Evolutionary conservation across 2,797 vertebrate genomes (phyloP).

Genomic region (Protosalanx chinensis): DNA sequence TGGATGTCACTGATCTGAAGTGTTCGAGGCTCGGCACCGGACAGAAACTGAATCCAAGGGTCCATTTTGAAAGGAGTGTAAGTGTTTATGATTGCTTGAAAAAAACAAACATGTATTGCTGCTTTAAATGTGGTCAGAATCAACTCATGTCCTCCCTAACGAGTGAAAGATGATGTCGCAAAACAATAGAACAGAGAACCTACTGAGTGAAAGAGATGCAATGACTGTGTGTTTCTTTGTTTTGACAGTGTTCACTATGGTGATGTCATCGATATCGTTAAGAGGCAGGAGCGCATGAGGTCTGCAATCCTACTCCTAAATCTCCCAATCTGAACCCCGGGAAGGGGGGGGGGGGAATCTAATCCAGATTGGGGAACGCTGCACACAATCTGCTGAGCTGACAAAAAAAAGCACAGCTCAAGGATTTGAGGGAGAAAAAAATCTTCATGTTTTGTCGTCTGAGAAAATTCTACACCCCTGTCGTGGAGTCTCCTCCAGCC

Average conservation of each 20-base stretch:
- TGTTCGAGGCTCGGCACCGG: conserved; percentile 31
- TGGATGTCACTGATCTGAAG: conserved; percentile 49
- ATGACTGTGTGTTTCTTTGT: conserved; percentile 30
- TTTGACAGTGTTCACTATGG: conserved; percentile 20
- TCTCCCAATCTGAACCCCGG: conserved; percentile 54
- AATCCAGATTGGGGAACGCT: conserved; percentile 70
- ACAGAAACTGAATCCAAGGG: conserved; percentile 42
- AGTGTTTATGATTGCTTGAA: conserved; percentile 55
- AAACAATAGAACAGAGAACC: conserved; percentile 19
- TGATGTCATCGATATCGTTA: background rate
- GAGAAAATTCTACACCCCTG: conserved; percentile 25
- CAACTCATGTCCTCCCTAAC: conserved; percentile 10
- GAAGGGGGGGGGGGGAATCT: conserved; percentile 36
- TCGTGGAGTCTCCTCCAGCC: conserved; percentile 25
- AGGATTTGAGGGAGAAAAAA: conserved; percentile 62
- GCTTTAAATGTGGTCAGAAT: conserved; percentile 29
- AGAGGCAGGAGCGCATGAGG: conserved; percentile 55
- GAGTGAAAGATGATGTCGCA: conserved; percentile 24
- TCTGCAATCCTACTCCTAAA: conserved; percentile 50
- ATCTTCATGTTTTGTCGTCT: conserved; percentile 49
- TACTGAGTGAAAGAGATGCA: conserved; percentile 28
- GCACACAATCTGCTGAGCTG: conserved; percentile 62
- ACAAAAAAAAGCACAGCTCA: conserved; percentile 44
- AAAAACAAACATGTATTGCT: conserved; percentile 44
- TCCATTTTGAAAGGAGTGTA: conserved; percentile 48